These are phyloP conservation scores for Callimorpha dominula DNA, from an alignment of 2,888 invertebrate genomes.

Conservation along the genomic window DNA sequence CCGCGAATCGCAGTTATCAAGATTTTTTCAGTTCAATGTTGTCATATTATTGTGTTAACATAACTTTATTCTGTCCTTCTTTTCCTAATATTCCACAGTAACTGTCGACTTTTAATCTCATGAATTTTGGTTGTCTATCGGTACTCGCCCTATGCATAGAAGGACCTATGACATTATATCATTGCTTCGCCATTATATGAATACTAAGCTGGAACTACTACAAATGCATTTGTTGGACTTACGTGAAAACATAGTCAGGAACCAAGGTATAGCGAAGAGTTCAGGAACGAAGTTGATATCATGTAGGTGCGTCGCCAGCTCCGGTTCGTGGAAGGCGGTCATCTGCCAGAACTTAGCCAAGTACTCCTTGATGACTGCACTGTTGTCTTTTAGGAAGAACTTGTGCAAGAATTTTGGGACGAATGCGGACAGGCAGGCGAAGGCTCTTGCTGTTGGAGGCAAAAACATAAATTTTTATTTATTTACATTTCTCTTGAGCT, in stretches of 20 bases:
- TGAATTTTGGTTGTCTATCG: background rate
- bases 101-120: background rate
- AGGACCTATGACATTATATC: background rate
- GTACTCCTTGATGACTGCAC: conserved; percentile 98
- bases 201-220: background rate
- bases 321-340: conserved; percentile 98
- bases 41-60: background rate
- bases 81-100: background rate
- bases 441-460: conserved; percentile 93
- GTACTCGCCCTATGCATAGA: too few species aligned
- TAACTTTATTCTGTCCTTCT: background rate
- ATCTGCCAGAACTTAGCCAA: conserved; percentile 98
- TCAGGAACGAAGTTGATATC: conserved; percentile 98
- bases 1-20: too few species aligned
- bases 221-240: conserved; percentile 73
- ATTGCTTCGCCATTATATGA: background rate
- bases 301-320: conserved; percentile 95
- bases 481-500: background rate
- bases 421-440: conserved; percentile 97
- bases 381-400: conserved; percentile 99
- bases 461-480: background rate
- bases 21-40: too few species aligned
- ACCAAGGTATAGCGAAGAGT: conserved; percentile 99
- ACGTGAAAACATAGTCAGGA: conserved; percentile 99
- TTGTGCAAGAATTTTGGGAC: conserved; percentile 98